These are phyloP conservation scores for Deilephila elpenor DNA, from an alignment of 2,888 invertebrate genomes.

Conservation along the genomic window DNA sequence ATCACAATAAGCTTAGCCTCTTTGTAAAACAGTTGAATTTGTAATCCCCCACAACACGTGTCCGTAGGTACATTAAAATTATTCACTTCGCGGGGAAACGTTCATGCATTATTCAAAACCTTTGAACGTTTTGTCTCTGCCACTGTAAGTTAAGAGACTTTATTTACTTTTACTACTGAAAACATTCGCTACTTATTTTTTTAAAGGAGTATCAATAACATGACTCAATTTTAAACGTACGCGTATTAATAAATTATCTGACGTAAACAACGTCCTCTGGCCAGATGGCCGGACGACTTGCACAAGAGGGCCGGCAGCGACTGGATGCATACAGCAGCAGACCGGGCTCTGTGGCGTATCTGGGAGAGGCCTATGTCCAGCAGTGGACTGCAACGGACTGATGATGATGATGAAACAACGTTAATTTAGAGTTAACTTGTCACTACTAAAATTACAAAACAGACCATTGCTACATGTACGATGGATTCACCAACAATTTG, in stretches of 20 bases:
- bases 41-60: slow-evolving; percentile 25
- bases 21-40: slow-evolving; percentile 30
- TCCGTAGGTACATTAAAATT: slow-evolving; percentile 48
- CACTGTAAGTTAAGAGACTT: slow-evolving; percentile 28
- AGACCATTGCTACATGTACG: neutral
- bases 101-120: slow-evolving; percentile 61
- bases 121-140: slow-evolving; percentile 46
- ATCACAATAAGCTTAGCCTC: slow-evolving; percentile 17
- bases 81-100: slow-evolving; percentile 50
- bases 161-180: slow-evolving; percentile 31
- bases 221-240: no score
- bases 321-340: no score
- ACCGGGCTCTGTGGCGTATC: no score
- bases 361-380: no score
- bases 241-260: no score
- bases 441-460: neutral
- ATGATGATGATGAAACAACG: no score
- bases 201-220: slow-evolving; percentile 30
- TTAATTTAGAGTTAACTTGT: no score
- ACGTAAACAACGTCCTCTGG: no score
- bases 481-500: neutral
- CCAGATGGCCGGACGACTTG: no score
- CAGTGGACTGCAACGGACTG: no score
- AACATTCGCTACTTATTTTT: slow-evolving; percentile 32
- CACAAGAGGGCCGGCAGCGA: no score